phyloP scores from a whole-genome alignment of 2,888 invertebrate species.

The Steinernema carpocapsae region DNA sequence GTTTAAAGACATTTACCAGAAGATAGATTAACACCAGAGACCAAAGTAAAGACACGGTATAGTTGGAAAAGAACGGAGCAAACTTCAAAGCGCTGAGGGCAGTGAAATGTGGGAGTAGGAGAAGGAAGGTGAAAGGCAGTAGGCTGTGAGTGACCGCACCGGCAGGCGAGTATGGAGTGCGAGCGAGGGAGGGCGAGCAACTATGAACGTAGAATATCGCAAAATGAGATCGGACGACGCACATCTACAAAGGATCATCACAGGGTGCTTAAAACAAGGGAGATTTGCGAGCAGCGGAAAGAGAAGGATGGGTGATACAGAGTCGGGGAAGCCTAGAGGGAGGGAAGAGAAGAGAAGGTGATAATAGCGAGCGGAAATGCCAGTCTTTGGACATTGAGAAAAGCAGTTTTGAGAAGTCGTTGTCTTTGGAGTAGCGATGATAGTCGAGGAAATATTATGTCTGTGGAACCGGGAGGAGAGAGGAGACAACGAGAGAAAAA shows the following conservation, averaged over 20 bases:
- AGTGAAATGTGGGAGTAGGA: background rate
- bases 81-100: background rate
- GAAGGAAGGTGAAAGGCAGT: conserved; percentile 12
- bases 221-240: background rate
- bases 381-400: conserved; percentile 7
- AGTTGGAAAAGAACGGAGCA: background rate
- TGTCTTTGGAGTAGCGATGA: background rate
- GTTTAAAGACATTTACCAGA: background rate
- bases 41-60: background rate
- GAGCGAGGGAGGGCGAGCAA: background rate
- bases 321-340: background rate
- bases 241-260: conserved; percentile 15
- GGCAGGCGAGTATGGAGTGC: background rate
- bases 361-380: conserved; percentile 23
- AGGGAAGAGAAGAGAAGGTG: background rate
- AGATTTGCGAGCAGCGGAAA: conserved; percentile 18
- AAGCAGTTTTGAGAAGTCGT: too few relatives aligned
- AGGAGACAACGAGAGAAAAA: background rate
- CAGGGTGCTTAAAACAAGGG: background rate
- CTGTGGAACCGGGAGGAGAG: background rate
- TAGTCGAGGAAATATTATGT: background rate
- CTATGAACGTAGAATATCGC: background rate
- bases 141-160: background rate
- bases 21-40: background rate
- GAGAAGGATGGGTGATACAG: background rate